These are phyloP conservation scores for Pammene fasciana DNA, from an alignment of 2,888 invertebrate genomes.

Conservation along the genomic window DNA sequence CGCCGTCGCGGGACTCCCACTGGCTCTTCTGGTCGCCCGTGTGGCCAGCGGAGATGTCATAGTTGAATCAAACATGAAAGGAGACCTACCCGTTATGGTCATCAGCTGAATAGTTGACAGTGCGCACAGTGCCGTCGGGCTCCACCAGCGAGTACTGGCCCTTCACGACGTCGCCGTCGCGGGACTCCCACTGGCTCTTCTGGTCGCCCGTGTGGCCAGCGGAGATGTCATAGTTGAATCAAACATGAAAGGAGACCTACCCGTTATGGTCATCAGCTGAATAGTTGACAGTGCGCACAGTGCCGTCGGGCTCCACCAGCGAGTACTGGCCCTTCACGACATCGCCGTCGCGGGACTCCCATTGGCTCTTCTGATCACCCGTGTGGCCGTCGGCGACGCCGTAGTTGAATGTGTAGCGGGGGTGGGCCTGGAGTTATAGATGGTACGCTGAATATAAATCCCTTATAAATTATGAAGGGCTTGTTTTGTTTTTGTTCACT, in stretches of 20 bases:
- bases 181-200: slow-evolving; percentile 84
- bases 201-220: slow-evolving; percentile 85
- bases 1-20: slow-evolving; percentile 84
- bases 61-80: slow-evolving; percentile 46
- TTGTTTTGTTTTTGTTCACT: too few relatives aligned
- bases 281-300: slow-evolving; percentile 85
- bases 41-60: slow-evolving; percentile 84
- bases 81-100: slow-evolving; percentile 80
- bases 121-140: slow-evolving; percentile 84
- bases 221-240: slow-evolving; percentile 76
- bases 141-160: slow-evolving; percentile 86
- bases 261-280: slow-evolving; percentile 84
- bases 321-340: slow-evolving; percentile 87
- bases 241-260: slow-evolving; percentile 52
- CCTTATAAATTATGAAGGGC: too few relatives aligned
- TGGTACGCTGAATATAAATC: too few relatives aligned
- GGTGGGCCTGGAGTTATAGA: slow-evolving; percentile 80
- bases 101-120: slow-evolving; percentile 85
- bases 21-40: slow-evolving; percentile 86
- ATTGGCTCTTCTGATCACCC: slow-evolving; percentile 85
- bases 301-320: slow-evolving; percentile 84
- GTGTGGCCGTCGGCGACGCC: slow-evolving; percentile 85
- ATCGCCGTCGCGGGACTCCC: slow-evolving; percentile 85
- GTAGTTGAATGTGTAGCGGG: slow-evolving; percentile 85
- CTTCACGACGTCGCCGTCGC: slow-evolving; percentile 86